Evolutionary conservation across 2,113 vertebrate species (phyloP).

Genomic region (Pseudorhombus dupliciocellatus): DNA sequence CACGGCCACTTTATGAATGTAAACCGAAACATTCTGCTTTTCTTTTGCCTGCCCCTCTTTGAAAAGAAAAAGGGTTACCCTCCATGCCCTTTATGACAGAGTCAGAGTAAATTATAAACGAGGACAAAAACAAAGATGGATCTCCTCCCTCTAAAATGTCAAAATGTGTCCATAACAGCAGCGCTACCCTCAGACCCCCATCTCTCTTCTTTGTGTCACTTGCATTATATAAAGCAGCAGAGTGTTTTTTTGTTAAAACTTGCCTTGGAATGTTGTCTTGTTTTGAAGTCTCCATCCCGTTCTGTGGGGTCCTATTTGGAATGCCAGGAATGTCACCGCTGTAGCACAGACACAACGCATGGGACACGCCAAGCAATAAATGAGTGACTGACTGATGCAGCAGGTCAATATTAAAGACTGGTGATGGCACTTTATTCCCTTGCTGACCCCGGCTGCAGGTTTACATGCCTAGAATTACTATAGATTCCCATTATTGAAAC

Average conservation of each 20-base stretch:
- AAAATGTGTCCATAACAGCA: background rate
- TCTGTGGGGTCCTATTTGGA: slow-evolving; percentile 68
- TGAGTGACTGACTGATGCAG: slow-evolving; percentile 57
- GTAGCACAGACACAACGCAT: slow-evolving; percentile 53
- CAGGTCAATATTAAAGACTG: slow-evolving; percentile 40
- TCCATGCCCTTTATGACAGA: background rate
- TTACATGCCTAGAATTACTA: background rate
- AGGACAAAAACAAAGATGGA: background rate
- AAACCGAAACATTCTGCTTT: background rate
- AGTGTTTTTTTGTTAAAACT: slow-evolving; percentile 66
- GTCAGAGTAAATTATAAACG: too few relatives aligned
- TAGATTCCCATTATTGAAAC: too few relatives aligned
- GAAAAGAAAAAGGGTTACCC: background rate
- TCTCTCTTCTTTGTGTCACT: background rate
- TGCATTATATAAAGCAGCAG: slow-evolving; percentile 38
- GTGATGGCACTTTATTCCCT: slow-evolving; percentile 32
- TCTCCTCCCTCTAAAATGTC: background rate
- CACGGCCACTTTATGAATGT: background rate
- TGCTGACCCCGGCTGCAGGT: background rate
- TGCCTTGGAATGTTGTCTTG: slow-evolving; percentile 74
- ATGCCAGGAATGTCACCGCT: slow-evolving; percentile 69
- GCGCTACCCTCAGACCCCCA: background rate
- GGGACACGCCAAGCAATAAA: slow-evolving; percentile 50
- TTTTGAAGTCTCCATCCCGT: slow-evolving; percentile 55
- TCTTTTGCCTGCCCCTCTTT: background rate